phyloP scores from a whole-genome alignment of 2,797 vertebrate genomes.

The Neostethus bicornis region DNA sequence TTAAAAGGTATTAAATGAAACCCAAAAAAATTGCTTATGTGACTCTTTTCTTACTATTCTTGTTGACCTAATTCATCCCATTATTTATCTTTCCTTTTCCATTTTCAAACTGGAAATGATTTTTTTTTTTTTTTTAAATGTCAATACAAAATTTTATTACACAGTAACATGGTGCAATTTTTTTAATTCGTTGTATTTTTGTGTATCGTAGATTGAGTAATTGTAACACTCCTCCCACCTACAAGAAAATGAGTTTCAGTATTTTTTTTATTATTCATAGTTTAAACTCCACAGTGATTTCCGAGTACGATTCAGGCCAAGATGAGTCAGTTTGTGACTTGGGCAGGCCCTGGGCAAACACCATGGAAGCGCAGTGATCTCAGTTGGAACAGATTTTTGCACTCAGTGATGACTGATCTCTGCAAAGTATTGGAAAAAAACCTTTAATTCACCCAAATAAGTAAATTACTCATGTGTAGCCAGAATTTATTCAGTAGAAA shows the following conservation, averaged over 20 bases:
- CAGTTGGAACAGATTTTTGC: conserved; percentile 31
- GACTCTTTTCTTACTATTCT: too few relatives aligned
- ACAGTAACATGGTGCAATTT: conserved; percentile 24
- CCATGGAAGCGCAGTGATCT: conserved; percentile 36
- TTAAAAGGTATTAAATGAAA: too few relatives aligned
- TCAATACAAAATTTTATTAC: conserved; percentile 12
- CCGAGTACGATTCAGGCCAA: conserved; percentile 49
- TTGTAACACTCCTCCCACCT: conserved; percentile 11
- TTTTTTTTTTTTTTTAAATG: conserved; percentile 4
- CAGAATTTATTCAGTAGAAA: too few relatives aligned
- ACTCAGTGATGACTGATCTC: conserved; percentile 21
- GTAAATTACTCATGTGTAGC: not conserved
- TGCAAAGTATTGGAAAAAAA: not conserved
- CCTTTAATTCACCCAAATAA: not conserved
- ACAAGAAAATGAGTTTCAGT: conserved; percentile 25
- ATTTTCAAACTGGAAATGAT: conserved; percentile 1
- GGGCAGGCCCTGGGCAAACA: conserved; percentile 48
- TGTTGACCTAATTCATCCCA: fast-evolving
- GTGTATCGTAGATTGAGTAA: conserved; percentile 9
- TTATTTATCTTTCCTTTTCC: conserved; percentile 4
- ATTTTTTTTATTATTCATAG: conserved; percentile 26
- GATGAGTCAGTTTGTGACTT: conserved; percentile 56
- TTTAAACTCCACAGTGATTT: conserved; percentile 44
- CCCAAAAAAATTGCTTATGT: too few relatives aligned
- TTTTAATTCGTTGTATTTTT: conserved; percentile 22